Conservation (phyloP, 1,140 invertebrate genomes). For the Rhopalosiphum padi region DNA sequence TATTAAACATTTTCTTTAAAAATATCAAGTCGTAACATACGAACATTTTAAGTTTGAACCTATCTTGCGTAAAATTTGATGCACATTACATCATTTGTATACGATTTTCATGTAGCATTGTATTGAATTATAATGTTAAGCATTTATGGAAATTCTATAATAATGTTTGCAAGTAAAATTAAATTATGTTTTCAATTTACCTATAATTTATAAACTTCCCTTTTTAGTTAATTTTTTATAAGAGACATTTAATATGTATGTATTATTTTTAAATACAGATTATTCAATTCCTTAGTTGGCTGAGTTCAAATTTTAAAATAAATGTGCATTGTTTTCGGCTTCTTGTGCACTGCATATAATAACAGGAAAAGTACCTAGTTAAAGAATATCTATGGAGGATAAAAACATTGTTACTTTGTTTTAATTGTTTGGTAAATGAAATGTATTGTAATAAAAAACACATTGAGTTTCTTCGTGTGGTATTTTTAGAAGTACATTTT, state of each 20-base stretch:
- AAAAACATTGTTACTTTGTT: background rate
- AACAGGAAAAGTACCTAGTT: background rate
- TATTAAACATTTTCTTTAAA: background rate
- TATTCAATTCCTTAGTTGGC: background rate
- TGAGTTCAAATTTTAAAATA: background rate
- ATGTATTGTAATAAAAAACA: conserved; percentile 10
- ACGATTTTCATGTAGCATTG: background rate
- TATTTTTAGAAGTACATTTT: background rate
- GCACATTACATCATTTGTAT: background rate
- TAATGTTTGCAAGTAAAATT: background rate
- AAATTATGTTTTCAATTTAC: background rate
- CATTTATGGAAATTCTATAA: background rate
- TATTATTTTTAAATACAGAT: background rate
- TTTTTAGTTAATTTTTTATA: background rate
- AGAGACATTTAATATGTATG: background rate
- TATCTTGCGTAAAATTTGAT: no score
- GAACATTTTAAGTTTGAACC: no score
- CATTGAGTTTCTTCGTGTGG: background rate
- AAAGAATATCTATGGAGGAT: background rate
- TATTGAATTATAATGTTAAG: background rate
- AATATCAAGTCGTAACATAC: background rate
- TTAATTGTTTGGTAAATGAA: conserved; percentile 11
- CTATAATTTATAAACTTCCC: background rate
- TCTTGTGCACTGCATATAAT: background rate
- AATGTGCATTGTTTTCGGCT: background rate